Percentiles rank a stretch among this genome's conserved stretches.
These are phyloP conservation scores for Parotia lawesii DNA, from an alignment of 2,113 vertebrate genomes.

Conservation along the genomic window DNA sequence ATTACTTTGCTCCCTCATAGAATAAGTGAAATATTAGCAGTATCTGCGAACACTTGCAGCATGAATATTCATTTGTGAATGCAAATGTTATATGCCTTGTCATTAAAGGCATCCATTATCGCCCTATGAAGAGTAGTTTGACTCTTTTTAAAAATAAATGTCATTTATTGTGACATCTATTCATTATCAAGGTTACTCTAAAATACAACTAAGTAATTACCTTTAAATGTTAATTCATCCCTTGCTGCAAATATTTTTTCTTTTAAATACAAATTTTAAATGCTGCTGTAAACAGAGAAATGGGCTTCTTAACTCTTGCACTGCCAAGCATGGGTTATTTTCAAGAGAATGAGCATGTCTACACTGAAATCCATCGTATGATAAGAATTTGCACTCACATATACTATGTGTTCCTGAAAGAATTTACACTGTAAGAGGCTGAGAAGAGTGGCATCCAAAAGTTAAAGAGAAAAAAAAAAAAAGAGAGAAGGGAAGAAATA, in stretches of 20 bases:
- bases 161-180: conserved; percentile 12
- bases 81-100: neutral
- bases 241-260: conserved; percentile 6
- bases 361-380: neutral
- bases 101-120: conserved; percentile 29
- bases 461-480: neutral
- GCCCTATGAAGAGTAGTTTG: neutral
- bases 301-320: neutral
- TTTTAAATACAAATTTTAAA: neutral
- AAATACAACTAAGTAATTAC: conserved; percentile 22
- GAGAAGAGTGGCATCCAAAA: neutral
- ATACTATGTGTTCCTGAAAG: neutral
- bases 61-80: conserved; percentile 47
- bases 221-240: conserved; percentile 28
- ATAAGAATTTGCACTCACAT: neutral
- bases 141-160: neutral
- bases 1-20: neutral
- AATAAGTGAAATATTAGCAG: conserved; percentile 45
- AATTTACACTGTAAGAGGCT: neutral
- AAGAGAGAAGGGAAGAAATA: neutral
- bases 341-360: neutral
- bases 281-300: neutral
- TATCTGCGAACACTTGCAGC: neutral
- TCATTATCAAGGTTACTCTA: conserved; percentile 22
- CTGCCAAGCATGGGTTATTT: neutral